A percentile compares a stretch with the other conserved stretches of the same genome.
Evolutionary conservation across 2,888 invertebrate species (phyloP).

Genomic region (Eupithecia subfuscata): DNA sequence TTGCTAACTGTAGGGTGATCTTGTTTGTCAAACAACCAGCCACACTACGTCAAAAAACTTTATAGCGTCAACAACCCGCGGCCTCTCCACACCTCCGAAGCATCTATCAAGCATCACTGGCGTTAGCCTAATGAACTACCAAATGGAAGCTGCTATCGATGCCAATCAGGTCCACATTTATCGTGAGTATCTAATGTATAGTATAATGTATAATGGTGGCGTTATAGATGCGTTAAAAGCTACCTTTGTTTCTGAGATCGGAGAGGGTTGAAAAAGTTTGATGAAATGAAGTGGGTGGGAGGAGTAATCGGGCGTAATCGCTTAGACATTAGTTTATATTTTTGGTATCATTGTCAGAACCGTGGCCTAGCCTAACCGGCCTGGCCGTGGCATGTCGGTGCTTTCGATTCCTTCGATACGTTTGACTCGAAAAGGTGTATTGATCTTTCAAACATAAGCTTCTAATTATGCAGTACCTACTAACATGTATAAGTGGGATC

Average conservation of each 20-base stretch:
- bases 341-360: no score
- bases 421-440: no score
- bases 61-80: not conserved
- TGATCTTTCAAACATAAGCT: no score
- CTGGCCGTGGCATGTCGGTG: no score
- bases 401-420: no score
- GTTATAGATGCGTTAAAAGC: conserved; percentile 61
- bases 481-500: no score
- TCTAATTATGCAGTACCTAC: no score
- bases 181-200: conserved; percentile 72
- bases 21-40: no score
- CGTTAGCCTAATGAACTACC: conserved; percentile 76
- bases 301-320: no score
- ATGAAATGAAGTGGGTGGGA: not conserved
- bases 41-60: not conserved
- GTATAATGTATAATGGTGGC: conserved; percentile 37
- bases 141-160: conserved; percentile 82
- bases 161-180: conserved; percentile 79
- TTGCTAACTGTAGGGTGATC: no score
- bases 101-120: conserved; percentile 59
- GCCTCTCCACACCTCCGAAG: conserved; percentile 50
- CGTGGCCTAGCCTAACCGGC: no score
- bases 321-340: no score
- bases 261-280: conserved; percentile 10
- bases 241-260: conserved; percentile 42